phyloP scores from a whole-genome alignment of 2,797 vertebrate species.

The Corythornis leucogaster region DNA sequence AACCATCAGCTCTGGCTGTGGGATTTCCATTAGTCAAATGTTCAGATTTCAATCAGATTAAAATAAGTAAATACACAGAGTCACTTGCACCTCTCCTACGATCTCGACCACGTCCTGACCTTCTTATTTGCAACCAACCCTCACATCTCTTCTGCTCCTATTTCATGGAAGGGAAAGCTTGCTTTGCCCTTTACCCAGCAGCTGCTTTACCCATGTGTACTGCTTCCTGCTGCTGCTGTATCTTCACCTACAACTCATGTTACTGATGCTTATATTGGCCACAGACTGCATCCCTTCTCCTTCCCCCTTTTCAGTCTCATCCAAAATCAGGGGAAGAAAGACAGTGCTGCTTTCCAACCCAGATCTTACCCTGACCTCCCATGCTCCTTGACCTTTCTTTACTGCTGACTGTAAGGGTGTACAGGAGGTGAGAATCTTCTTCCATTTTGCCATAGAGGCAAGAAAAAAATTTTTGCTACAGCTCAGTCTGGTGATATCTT shows the following conservation, averaged over 20 bases:
- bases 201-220: background rate
- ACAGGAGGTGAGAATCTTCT: background rate
- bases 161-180: background rate
- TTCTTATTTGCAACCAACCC: background rate
- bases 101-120: background rate
- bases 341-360: background rate
- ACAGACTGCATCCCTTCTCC: background rate
- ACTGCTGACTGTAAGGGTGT: background rate
- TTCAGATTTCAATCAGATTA: background rate
- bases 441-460: background rate
- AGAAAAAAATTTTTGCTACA: background rate
- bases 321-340: background rate
- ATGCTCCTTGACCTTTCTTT: background rate
- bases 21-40: background rate
- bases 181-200: background rate
- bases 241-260: background rate
- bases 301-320: background rate
- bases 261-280: background rate
- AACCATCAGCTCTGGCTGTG: background rate
- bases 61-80: background rate
- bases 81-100: background rate
- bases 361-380: background rate
- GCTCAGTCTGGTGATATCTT: background rate
- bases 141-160: background rate
- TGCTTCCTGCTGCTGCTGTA: background rate